Percentiles rank a stretch among this genome's conserved stretches.
phyloP scores from a whole-genome alignment of 2,888 invertebrate genomes.

The Habrosyne pyritoides region DNA sequence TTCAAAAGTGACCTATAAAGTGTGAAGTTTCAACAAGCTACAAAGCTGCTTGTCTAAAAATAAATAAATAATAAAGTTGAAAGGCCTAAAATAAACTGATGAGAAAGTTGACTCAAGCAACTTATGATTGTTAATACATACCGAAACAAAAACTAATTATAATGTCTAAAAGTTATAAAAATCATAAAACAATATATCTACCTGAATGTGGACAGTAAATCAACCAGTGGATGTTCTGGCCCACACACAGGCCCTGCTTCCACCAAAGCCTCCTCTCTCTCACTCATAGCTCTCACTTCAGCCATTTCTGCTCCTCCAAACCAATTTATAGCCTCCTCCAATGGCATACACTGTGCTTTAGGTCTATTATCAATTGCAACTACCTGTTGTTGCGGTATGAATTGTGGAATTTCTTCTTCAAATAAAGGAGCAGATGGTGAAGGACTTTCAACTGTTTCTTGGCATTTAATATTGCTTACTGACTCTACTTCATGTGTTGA shows the following conservation, averaged over 20 bases:
- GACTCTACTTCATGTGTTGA: conserved; percentile 13
- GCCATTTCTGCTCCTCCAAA: conserved; percentile 66
- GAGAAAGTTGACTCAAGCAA: no score
- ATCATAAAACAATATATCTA: conserved; percentile 23
- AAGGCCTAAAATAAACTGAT: no score
- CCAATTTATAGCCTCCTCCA: conserved; percentile 63
- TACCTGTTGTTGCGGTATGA: conserved; percentile 20
- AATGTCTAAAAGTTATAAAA: no score
- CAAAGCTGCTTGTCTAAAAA: no score
- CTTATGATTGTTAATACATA: no score
- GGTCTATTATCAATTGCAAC: conserved; percentile 24
- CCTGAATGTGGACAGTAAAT: conserved; percentile 74
- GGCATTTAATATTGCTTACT: conserved; percentile 7
- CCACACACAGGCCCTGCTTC: conserved; percentile 62
- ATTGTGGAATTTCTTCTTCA: conserved; percentile 35
- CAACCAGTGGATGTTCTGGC: conserved; percentile 71
- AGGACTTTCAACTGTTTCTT: conserved; percentile 20
- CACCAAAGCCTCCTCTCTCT: conserved; percentile 64
- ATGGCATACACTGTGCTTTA: conserved; percentile 55
- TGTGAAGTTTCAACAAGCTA: no score
- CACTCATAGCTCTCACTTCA: conserved; percentile 63
- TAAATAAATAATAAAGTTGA: no score
- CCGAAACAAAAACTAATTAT: no score
- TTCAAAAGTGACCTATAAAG: no score
- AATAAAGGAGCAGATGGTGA: conserved; percentile 69